Base-by-base conservation (phyloP, 2,797 vertebrate species). In the Spinus olivaceus region DNA sequence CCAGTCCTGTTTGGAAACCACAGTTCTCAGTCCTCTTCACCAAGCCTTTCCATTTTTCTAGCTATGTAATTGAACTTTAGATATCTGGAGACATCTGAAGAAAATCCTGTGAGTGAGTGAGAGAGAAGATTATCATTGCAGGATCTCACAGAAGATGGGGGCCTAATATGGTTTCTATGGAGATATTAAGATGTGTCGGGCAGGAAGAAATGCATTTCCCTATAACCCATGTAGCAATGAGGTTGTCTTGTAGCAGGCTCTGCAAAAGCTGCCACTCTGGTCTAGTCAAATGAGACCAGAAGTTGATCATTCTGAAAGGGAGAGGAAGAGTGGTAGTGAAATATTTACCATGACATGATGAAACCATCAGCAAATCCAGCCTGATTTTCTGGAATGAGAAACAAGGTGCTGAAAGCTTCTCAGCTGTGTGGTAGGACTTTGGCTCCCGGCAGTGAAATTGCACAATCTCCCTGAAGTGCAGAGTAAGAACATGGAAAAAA, bases 281-380 rank as follows among this genome's bases (percentile, higher is more conserved):
- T 66, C 50, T 87, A 77, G 53, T 50, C 61, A 86, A 74, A 95
- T 81, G 76, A 83, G 47, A 33, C 41, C 65, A 87, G 69, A 83
- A 77, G 32, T 2, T 83, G 69, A 74, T 74, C 71, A 88, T 3
- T 9, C 39, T 78, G 64, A 83, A 95, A 77, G 33, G 33, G 44
- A 90, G 19, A 80, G 24, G 72, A 77, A 61, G 80, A 88, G 61
- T 19, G 8, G 19, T 74, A 65, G 73, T 94, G 92, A 96, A 96
- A 87, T 94, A 96, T 95, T 95, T 93, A 83, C 61, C 14, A 9
- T 53, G 87, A 93, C 77, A n/a, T 76, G 81, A 91, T 51, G 81
- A 97, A 96, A 88, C 59, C 66, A 81, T 88, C 76, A 91, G 76
- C 76, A 94, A 93, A 95, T 81, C 32, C 35, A 69, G 23, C 17